Base-by-base conservation (phyloP, 92 coral and sea anemone genomes). In the Epizoanthus fatuus region DNA sequence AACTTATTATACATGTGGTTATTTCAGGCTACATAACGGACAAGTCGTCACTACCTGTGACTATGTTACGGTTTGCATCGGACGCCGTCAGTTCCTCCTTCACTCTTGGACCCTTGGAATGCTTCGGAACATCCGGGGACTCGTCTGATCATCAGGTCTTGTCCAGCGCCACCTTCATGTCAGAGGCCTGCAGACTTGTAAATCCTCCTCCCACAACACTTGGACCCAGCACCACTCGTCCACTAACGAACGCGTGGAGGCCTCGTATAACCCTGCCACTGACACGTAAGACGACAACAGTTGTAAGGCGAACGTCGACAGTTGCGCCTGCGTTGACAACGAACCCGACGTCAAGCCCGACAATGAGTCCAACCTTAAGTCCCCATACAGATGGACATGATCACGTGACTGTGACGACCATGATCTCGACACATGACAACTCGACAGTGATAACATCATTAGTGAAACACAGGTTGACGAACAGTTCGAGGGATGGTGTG, bases 71-170 rank as follows among this genome's bases (percentile, higher is more conserved):
- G 74, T 95, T 97, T 81, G 76, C 95, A 29, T 53, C 79, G 9
- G 88, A 90, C 65, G 98, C 98, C 0, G 56, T 76, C 9, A 64
- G 84, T 53, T 97, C 99, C 58, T 91, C 88, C 76, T 95, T 97
- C 84, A 97, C 94, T 32, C 93, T 97, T 11, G 99, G 99, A 32
- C 97, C 97, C 7, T 83, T 97, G 51, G 99, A 97, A 38, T 97
- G 99, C 84, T 93, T 93, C 71, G 99, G 98, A 11, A 65, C 90
- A 68, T 52, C 86, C 7, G 91, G 87, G 9, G 51, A 70, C 29
- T 54, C 85, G 40, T 63, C 79, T 3, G 59, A 80, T 2, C 72
- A 39, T n/a, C 71, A 20, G 3, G 88, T 89, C 4, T 17, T 60
- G 35, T 15, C 88, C 29, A 88, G 75, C 44, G 90, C 84, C 1